Base-by-base conservation (phyloP, 2,888 invertebrate species). In the Dorcus hopei region DNA sequence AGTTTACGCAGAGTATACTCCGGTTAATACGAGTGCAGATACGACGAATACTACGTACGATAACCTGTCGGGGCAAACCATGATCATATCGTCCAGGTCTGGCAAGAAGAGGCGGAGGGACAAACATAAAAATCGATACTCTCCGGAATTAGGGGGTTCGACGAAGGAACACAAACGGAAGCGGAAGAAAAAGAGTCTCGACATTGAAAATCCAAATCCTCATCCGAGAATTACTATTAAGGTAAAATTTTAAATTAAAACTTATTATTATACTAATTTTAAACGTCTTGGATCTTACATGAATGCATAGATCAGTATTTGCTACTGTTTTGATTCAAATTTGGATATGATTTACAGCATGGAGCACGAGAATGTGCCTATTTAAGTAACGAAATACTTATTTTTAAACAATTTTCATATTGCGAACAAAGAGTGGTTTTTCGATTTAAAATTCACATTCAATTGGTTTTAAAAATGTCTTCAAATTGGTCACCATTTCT, bases 141-240 rank as follows among this genome's bases (percentile, higher is more conserved):
- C 88, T 0, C 88, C 89, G 0, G 88, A 89, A 71, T 77, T 86
- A 19, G 83, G 85, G 26, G 85, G 87, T 2, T 85, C 84, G 1
- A 87, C 83, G 1, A 90, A 89, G 70, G 89, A 91, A 61, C 88
- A 91, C 68, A 91, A 91, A 72, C 83, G 90, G 42, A 91, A 91
- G 72, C 83, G 90, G 62, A 91, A 91, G 82, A 88, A 89, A 83
- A 91, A 90, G 78, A 87, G 85, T 61, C 82, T 89, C 59, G 89
- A 89, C 69, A 77, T 86, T 61, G 75, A 76, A 47, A 70, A 71
- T 61, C 81, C 81, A 59, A 80, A 82, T 66, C 85, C 85, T 23
- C 88, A 87, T 77, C 88, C 90, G 26, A 85, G 91, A 73, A 91
- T 92, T 55, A 92, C 91, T 59, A 91, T 91, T 51, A 92, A 91